Evolutionary conservation across 2,113 vertebrate genomes (phyloP).

Genomic region (Hyaena hyaena): DNA sequence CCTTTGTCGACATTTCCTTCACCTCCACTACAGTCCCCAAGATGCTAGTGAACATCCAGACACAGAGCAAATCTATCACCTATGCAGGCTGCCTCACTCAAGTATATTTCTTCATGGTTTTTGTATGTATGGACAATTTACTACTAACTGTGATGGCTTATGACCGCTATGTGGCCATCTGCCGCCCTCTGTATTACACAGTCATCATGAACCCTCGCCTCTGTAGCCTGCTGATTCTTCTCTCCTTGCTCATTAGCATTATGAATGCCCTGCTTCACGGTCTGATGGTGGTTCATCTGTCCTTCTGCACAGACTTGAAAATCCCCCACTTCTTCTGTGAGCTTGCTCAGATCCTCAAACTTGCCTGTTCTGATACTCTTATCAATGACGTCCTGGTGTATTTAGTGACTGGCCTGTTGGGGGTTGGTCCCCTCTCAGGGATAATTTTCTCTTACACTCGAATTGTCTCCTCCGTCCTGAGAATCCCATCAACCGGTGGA

Average conservation of each 20-base stretch:
- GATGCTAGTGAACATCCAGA: constrained; percentile 48
- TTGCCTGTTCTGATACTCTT: constrained; percentile 48
- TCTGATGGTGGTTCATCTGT: background rate
- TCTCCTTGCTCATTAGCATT: background rate
- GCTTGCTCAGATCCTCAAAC: constrained; percentile 38
- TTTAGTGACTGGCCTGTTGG: background rate
- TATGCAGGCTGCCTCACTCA: constrained; percentile 45
- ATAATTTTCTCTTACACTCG: constrained; percentile 28
- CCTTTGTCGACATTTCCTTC: background rate
- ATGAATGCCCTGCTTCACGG: background rate
- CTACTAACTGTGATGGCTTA: constrained; percentile 54
- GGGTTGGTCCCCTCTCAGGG: background rate
- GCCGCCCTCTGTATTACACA: background rate
- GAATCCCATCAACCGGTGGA: background rate
- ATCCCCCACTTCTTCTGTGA: constrained; percentile 69
- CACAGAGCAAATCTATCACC: constrained; percentile 33
- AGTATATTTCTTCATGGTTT: constrained; percentile 46
- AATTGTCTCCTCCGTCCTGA: background rate
- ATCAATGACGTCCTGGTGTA: background rate
- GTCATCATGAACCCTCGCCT: background rate
- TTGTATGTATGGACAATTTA: constrained; percentile 38
- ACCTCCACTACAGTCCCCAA: constrained; percentile 38
- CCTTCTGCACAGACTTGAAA: constrained; percentile 42
- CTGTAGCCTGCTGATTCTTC: background rate
- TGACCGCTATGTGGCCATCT: constrained; percentile 41